phyloP scores from a whole-genome alignment of 2,888 invertebrate genomes.

The Mystacides longicornis region DNA sequence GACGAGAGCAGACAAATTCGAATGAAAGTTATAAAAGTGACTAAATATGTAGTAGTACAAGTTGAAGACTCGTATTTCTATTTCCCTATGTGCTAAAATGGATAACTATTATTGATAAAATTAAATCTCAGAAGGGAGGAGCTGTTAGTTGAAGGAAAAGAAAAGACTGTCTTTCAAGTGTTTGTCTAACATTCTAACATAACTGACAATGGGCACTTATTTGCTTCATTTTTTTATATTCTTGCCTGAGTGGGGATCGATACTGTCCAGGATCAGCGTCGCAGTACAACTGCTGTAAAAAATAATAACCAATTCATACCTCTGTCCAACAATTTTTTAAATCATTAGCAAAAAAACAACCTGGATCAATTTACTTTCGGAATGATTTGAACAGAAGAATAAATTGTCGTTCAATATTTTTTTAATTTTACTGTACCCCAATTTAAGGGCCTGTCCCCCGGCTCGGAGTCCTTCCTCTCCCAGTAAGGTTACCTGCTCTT shows the following conservation, averaged over 20 bases:
- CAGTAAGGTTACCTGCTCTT: slow-evolving; percentile 92
- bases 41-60: no score
- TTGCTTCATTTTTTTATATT: slow-evolving; percentile 32
- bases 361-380: background rate
- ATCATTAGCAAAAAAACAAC: slow-evolving; percentile 4
- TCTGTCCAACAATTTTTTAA: slow-evolving; percentile 11
- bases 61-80: no score
- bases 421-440: slow-evolving; percentile 77
- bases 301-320: slow-evolving; percentile 36
- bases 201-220: slow-evolving; percentile 23
- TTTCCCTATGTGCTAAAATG: background rate
- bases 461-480: slow-evolving; percentile 93
- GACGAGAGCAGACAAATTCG: no score
- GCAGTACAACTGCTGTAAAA: slow-evolving; percentile 71
- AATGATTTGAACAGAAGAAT: background rate
- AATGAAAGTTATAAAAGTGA: no score
- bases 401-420: background rate
- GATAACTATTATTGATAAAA: background rate
- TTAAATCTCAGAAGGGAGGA: background rate
- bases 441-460: slow-evolving; percentile 93
- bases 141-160: background rate
- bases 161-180: background rate
- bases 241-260: slow-evolving; percentile 74
- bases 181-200: background rate
- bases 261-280: slow-evolving; percentile 64